Evolutionary conservation across 2,888 invertebrate species (phyloP), one percentile per base, ranked within the genome.

Genomic region (Rhogogaster chlorosoma): DNA sequence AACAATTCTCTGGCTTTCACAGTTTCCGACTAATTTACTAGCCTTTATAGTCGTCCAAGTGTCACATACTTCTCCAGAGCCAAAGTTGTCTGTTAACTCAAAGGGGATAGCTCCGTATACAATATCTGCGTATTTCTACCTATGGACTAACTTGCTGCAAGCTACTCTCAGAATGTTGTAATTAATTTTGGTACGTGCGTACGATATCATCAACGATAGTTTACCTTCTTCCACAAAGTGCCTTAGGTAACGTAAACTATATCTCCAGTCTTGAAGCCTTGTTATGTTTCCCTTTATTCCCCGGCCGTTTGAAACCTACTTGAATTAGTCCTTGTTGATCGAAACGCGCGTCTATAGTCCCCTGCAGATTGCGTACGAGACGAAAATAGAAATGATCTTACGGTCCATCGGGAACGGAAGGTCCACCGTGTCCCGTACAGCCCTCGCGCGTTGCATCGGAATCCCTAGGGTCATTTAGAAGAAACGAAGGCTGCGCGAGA

Each of bases 291-390:
- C 77, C 49, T 22, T 77, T 53, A 77, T 45, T 53, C 45, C 77
- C 77, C 77, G 77, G 77, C 77, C 77, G 77, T 77, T 77, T 49
- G 77, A 77, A 77, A 77, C 77, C 53, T 49, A 77, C 77, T 77
- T 77, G 77, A 53, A 77, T 77, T 77, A 77, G 77, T 77, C 53
- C 53, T 77, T 64, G 80, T 80, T 80, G 80, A 80, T 80, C 80
- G 80, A 80, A 82, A 82, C 67, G 64, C 49, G 42, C 42, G 12
- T 82, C 64, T 26, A 67, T 42, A 67, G 82, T 45, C 5, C 29
- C 67, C n/a, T 83, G 83, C 42, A 83, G 83, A 83, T 83, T 83
- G 83, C 83, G 29, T 67, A 83, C 67, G 42, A 49, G 70, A 83
- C 67, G 83, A 67, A 70, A 83, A 83, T 83, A 67, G 83, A 83